A percentile compares a stretch with the other conserved stretches of the same genome.
Conservation (phyloP, 1,140 invertebrate genomes). For the Bombus balteatus region DNA sequence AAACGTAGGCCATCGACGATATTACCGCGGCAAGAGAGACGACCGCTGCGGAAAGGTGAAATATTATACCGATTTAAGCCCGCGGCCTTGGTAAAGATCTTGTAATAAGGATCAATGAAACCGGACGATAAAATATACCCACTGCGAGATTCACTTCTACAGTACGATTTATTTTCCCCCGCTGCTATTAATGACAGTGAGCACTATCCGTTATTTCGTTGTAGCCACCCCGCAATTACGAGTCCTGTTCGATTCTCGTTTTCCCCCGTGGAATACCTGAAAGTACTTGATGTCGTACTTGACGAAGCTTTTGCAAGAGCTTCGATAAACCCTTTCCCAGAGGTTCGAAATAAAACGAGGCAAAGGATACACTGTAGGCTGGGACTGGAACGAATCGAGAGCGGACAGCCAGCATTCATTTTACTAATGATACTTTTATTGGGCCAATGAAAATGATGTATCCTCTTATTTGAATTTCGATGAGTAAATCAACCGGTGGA, state of each 20-base stretch:
- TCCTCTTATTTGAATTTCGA: constrained; percentile 59
- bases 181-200: constrained; percentile 30
- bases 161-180: constrained; percentile 15
- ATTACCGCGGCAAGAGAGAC: constrained; percentile 31
- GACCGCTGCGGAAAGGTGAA: constrained; percentile 60
- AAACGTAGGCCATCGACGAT: constrained; percentile 50
- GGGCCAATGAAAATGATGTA: constrained; percentile 51
- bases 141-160: constrained; percentile 8
- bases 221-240: constrained; percentile 26
- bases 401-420: constrained; percentile 19
- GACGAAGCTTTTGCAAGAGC: neutral
- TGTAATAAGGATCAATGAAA: constrained; percentile 59
- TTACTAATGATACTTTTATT: constrained; percentile 51
- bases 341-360: neutral
- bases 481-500: constrained; percentile 44
- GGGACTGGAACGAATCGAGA: constrained; percentile 21
- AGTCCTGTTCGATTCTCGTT: constrained; percentile 16
- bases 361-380: neutral
- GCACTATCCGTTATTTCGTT: constrained; percentile 29
- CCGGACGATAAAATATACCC: constrained; percentile 45
- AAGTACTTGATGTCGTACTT: neutral
- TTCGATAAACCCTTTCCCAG: neutral
- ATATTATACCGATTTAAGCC: constrained; percentile 60
- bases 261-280: neutral
- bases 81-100: constrained; percentile 62